Conservation (phyloP, 2,113 vertebrate species). For the Podarcis raffonei region DNA sequence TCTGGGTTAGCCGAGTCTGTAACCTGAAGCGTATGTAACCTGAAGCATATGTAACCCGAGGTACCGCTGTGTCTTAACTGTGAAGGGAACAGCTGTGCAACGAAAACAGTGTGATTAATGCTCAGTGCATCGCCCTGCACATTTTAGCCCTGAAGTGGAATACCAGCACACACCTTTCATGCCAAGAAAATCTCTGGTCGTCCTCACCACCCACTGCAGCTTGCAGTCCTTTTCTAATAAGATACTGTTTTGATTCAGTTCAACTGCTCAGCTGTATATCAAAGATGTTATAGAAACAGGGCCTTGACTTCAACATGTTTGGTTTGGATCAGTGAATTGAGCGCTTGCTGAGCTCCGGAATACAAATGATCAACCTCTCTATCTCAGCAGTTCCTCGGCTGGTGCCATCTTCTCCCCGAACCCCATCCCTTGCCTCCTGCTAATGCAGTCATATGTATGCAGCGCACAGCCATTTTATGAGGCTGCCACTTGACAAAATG, state of each 20-base stretch:
- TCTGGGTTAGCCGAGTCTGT: no score
- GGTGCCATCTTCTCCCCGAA: conserved; percentile 45
- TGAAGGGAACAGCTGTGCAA: conserved; percentile 53
- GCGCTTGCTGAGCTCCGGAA: conserved; percentile 72
- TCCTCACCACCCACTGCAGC: conserved; percentile 53
- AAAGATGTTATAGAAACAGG: conserved; percentile 71
- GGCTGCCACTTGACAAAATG: conserved; percentile 76
- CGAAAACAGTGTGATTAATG: conserved; percentile 62
- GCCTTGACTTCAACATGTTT: conserved; percentile 74
- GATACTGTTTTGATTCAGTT: conserved; percentile 70
- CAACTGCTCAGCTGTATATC: conserved; percentile 72
- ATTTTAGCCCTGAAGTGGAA: conserved; percentile 59
- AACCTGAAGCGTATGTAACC: no score
- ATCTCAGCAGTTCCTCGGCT: conserved; percentile 62
- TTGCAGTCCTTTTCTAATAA: conserved; percentile 33
- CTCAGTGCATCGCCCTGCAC: conserved; percentile 61
- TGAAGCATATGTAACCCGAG: no score
- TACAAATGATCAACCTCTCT: conserved; percentile 73
- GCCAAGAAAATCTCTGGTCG: conserved; percentile 62
- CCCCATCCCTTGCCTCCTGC: conserved; percentile 33
- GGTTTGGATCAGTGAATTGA: conserved; percentile 73
- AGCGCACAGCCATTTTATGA: conserved; percentile 68
- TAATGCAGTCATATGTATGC: conserved; percentile 76
- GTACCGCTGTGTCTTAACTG: background rate
- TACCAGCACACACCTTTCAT: conserved; percentile 57